A percentile compares a stretch with the other conserved stretches of the same genome.
These are phyloP conservation scores for Diglossa cyanea DNA, from an alignment of 2,797 vertebrate species.

Conservation along the genomic window DNA sequence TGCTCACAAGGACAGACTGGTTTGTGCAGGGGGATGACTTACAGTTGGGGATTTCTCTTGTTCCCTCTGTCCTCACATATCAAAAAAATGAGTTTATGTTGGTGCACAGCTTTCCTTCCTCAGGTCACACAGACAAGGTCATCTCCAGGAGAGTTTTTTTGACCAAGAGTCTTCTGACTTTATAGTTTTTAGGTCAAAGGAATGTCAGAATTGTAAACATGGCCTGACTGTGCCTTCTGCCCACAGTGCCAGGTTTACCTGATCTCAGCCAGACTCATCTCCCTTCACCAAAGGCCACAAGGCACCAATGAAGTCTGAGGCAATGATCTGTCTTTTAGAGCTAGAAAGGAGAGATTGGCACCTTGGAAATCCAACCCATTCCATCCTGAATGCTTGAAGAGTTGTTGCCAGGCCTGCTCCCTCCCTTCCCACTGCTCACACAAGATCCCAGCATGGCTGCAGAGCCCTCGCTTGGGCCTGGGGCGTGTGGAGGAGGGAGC, in stretches of 20 bases:
- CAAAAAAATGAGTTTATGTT: not conserved
- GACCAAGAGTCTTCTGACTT: not conserved
- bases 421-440: not conserved
- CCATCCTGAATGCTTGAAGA: not conserved
- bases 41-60: not conserved
- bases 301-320: not conserved
- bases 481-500: not conserved
- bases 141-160: not conserved
- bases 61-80: not conserved
- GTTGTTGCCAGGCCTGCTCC: not conserved
- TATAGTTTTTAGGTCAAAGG: not conserved
- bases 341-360: not conserved
- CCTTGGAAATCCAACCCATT: not conserved
- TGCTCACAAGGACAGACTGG: not conserved
- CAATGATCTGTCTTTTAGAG: not conserved
- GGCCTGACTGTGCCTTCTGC: not conserved
- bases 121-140: not conserved
- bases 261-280: not conserved
- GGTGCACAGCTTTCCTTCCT: not conserved
- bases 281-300: not conserved
- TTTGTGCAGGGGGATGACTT: not conserved
- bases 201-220: not conserved
- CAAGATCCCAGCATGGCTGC: not conserved
- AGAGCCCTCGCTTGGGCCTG: not conserved
- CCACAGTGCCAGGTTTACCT: not conserved